A percentile compares a stretch with the other conserved stretches of the same genome.
These are phyloP conservation scores for Salarias fasciatus DNA, from an alignment of 2,797 vertebrate genomes.

Conservation along the genomic window DNA sequence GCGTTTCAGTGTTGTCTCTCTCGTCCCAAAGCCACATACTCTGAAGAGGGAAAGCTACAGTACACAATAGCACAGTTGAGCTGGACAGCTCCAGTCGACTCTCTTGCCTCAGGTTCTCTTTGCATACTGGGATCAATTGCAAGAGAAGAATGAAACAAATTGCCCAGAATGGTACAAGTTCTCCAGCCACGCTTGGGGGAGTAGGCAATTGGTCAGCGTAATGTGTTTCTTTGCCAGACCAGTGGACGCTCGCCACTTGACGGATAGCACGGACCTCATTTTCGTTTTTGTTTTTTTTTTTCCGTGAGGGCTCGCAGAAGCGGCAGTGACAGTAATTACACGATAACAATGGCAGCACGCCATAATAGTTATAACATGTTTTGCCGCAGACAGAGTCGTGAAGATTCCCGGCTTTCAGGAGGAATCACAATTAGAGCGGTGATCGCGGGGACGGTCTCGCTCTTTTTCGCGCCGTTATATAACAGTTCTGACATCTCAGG, in stretches of 20 bases:
- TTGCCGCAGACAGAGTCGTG: constrained; percentile 51
- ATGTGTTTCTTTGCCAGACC: constrained; percentile 71
- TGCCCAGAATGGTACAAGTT: constrained; percentile 73
- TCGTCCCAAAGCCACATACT: constrained; percentile 26
- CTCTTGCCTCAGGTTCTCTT: constrained; percentile 64
- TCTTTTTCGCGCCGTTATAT: constrained; percentile 43
- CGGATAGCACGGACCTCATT: constrained; percentile 63
- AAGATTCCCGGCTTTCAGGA: constrained; percentile 62
- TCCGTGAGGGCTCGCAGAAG: constrained; percentile 54
- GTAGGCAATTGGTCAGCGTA: constrained; percentile 71
- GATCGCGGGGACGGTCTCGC: constrained; percentile 40
- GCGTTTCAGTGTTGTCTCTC: neutral
- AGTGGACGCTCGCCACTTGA: constrained; percentile 60
- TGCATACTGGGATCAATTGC: constrained; percentile 75
- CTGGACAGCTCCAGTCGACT: constrained; percentile 38
- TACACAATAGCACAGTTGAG: constrained; percentile 30
- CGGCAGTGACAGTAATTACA: constrained; percentile 63
- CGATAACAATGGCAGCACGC: constrained; percentile 43
- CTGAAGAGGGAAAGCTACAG: constrained; percentile 22
- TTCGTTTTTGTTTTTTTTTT: constrained; percentile 69
- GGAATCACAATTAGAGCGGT: constrained; percentile 73
- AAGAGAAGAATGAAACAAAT: constrained; percentile 77
- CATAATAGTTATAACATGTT: constrained; percentile 61
- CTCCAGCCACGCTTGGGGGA: constrained; percentile 56
- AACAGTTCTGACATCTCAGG: constrained; percentile 55